Conservation (phyloP, 2,113 vertebrate genomes). For the Corythornis cristatus region DNA sequence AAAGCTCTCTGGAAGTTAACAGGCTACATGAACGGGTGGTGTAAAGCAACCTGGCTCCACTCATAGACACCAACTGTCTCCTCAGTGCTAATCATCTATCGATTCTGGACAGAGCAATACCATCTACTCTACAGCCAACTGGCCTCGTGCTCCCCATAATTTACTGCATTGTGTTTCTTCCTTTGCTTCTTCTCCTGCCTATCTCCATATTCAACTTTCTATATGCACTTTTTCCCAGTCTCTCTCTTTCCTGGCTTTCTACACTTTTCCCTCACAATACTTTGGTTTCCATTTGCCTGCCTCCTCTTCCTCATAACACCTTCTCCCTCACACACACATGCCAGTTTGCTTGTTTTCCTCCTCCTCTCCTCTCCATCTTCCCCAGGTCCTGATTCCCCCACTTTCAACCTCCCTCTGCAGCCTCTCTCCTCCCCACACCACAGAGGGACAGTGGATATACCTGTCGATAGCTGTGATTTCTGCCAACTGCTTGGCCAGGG, state of each 20-base stretch:
- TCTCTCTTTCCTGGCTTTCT: not conserved
- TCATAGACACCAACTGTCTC: not conserved
- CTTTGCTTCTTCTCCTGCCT: not conserved
- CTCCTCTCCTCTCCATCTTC: not conserved
- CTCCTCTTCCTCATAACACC: not conserved
- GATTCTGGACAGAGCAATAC: not conserved
- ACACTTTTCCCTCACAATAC: not conserved
- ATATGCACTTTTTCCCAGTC: not conserved
- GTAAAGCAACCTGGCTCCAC: not conserved
- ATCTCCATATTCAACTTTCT: not conserved
- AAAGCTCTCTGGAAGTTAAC: not conserved
- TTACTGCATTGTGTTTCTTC: not conserved
- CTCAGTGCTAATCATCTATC: not conserved
- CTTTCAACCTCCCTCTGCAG: not conserved
- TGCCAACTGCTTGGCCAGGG: slow-evolving; percentile 32
- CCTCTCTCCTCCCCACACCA: not conserved
- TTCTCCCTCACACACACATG: no score
- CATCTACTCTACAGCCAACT: not conserved
- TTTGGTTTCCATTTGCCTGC: not conserved
- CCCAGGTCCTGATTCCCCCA: not conserved
- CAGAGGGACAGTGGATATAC: not conserved
- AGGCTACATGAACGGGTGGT: accelerated
- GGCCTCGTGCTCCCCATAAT: not conserved
- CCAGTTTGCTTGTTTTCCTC: not conserved
- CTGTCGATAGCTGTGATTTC: slow-evolving; percentile 2